phyloP scores from a whole-genome alignment of 2,113 vertebrate species.

The Danio rerio region DNA sequence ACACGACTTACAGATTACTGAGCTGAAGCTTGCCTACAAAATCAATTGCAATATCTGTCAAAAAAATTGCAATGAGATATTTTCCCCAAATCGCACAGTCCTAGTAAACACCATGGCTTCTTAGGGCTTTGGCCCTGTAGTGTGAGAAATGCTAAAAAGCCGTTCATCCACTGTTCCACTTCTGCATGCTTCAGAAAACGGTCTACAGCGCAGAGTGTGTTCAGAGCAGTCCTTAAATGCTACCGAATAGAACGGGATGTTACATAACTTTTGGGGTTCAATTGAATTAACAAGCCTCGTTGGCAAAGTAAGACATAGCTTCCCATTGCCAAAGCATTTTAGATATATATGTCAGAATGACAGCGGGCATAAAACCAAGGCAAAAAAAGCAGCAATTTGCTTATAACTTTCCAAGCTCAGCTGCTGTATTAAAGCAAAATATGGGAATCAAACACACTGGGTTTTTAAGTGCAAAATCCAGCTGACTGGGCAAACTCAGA shows the following conservation, averaged over 20 bases:
- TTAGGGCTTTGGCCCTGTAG: too few species aligned
- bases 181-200: not conserved
- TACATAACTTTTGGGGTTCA: constrained; percentile 54
- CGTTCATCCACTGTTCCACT: not conserved
- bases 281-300: constrained; percentile 47
- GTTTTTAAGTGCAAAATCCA: constrained; percentile 6
- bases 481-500: constrained; percentile 13
- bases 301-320: constrained; percentile 55
- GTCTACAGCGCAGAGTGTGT: constrained; percentile 26
- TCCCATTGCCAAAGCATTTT: constrained; percentile 48
- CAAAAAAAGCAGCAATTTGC: constrained; percentile 45
- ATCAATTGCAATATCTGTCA: too few species aligned
- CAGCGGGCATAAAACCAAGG: constrained; percentile 42
- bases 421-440: not conserved
- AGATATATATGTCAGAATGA: constrained; percentile 59
- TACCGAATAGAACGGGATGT: constrained; percentile 59
- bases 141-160: not conserved
- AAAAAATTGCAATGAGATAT: too few species aligned
- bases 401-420: constrained; percentile 5
- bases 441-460: not conserved
- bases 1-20: too few species aligned
- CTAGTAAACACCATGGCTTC: not conserved
- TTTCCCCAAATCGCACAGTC: too few species aligned
- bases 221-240: constrained; percentile 41
- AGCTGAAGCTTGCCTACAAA: too few species aligned